Evolutionary conservation across 2,797 vertebrate genomes (phyloP), one percentile per base, ranked within the genome.

Genomic region (Ibycter americanus): DNA sequence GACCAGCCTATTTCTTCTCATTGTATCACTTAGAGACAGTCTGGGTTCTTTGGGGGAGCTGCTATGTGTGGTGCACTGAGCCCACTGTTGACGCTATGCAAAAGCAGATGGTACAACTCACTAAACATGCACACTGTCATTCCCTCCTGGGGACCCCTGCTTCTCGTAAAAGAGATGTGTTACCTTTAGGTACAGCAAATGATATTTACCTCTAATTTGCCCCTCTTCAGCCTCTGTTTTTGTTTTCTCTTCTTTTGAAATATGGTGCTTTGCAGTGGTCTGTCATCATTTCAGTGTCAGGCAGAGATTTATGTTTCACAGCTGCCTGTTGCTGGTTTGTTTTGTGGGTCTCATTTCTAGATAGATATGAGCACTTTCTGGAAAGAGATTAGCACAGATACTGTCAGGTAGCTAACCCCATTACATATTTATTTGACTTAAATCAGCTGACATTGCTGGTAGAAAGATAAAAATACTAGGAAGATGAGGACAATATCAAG

Each of bases 21-120:
- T 5, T 32, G 7, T 31, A 46, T 70, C 27, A 31, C 27, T 17
- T 27, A 22, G 8, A 81, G 5, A 42, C 17, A 42, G 6, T 8
- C 21, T 54, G 0, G 1, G 22, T 40, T 83, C 40, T 73, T 15
- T 55, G 40, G 9, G 10, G 16, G 11, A 74, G 18, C 26, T 1
- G 4, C 52, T 61, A 5, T 0, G 0, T 22, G 6, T 1, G 3
- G 18, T 0, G 3, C 32, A 20, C 29, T n/a, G 15, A 73, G 34
- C 40, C 11, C 40, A 49, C 12, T 14, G 61, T 13, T 19, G 17
- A 23, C 4, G 13, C 27, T 61, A 25, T 3, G 11, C 15, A 42
- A 52, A 66, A 66, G 65, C 38, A 65, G 38, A 36, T 1, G 4
- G 42, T 44, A n/a, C 29, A 49, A 20, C 40, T 81, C 52, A 19